Base-by-base conservation (phyloP, 2,888 invertebrate species). In the Erebia epiphron region DNA sequence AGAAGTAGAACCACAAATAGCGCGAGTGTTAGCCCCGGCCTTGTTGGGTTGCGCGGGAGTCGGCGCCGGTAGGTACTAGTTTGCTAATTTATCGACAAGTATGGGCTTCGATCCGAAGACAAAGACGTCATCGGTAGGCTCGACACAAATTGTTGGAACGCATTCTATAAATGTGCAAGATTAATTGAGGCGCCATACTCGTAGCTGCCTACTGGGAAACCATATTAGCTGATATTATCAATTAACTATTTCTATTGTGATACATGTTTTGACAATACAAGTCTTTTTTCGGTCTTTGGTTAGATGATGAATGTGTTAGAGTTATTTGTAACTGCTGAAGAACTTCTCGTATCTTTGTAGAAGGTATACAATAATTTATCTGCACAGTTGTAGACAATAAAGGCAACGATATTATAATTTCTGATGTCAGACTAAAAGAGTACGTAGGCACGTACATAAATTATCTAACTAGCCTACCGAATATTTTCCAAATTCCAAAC, bases 1-100 rank as follows among this genome's bases (percentile, higher is more conserved):
- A 63, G 69, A 80, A 79, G 68, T 76, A 63, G 69, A 80, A 79
- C 78, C 89, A 84, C 86, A 92, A 89, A 91, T 89, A 92, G 92
- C 80, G 83, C 83, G 88, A 81, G 80, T 80, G 79, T 79, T 83
- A 83, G 83, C 83, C 80, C 81, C 84, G 86, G 85, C 91, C 88
- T 85, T 89, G 89, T 86, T 83, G 83, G 86, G 80, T 77, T 84
- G 90, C 87, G 90, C 85, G 89, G 88, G 86, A 87, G 89, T 84
- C 76, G 87, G 83, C 86, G 87, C 86, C 86, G 82, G 78, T 78
- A 81, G 82, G 78, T 78, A 81, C 82, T 87, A 83, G 82, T 83
- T 84, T 76, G 78, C 79, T 80, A 82, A 84, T 84, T 85, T 83
- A 80, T 80, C 77, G 79, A 73, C 73, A 70, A 75, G 77, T 71